Evolutionary conservation across 2,113 vertebrate species (phyloP).

Genomic region (Grantiella picta): DNA sequence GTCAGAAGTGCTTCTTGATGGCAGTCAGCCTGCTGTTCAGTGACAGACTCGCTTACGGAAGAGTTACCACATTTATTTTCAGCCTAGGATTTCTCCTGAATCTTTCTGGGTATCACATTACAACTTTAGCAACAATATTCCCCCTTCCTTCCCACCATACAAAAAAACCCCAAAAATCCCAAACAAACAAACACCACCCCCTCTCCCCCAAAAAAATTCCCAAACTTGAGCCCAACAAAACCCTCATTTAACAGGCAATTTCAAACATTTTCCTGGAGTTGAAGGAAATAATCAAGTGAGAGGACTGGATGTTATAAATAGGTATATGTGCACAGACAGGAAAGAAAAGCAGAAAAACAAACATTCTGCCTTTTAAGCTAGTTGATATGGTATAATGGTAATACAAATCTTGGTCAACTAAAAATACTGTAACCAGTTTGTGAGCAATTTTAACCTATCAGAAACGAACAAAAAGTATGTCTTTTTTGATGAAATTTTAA

Average conservation of each 20-base stretch:
- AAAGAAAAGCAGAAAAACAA: neutral
- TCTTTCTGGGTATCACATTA: neutral
- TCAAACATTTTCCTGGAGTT: neutral
- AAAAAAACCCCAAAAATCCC: rapidly evolving
- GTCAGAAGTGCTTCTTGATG: neutral
- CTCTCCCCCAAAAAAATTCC: rapidly evolving
- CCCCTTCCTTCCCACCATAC: rapidly evolving
- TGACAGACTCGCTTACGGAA: neutral
- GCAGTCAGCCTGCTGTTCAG: neutral
- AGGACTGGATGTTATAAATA: neutral
- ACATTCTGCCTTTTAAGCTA: neutral
- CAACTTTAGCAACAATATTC: neutral
- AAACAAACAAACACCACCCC: neutral
- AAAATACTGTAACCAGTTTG: neutral
- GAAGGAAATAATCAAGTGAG: neutral
- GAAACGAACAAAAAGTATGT: neutral
- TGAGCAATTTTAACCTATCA: neutral
- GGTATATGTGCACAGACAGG: neutral
- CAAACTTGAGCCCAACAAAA: neutral
- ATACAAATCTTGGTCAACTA: neutral
- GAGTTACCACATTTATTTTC: neutral
- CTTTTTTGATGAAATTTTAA: neutral
- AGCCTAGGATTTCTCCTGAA: neutral
- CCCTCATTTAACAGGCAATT: neutral
- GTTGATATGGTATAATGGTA: neutral